phyloP scores from a whole-genome alignment of 2,113 vertebrate species.

The Dipodomys stephensi region DNA sequence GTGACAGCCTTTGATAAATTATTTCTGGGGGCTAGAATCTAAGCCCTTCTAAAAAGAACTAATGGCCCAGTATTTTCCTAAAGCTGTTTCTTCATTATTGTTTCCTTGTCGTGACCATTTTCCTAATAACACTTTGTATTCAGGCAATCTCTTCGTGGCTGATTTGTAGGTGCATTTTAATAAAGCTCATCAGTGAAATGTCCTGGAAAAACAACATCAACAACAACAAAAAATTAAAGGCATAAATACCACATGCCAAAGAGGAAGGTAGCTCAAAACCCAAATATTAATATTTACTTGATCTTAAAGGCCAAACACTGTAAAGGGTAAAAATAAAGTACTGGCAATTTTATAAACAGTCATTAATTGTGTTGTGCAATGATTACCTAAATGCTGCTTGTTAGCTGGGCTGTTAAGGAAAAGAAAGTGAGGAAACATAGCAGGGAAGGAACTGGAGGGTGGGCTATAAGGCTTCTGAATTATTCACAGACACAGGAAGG shows the following conservation, averaged over 20 bases:
- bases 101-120: conserved; percentile 79
- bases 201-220: conserved; percentile 58
- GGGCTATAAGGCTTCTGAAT: neutral
- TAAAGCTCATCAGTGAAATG: conserved; percentile 75
- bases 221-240: conserved; percentile 72
- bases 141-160: conserved; percentile 65
- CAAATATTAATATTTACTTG: conserved; percentile 47
- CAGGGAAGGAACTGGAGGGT: neutral
- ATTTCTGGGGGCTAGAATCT: conserved; percentile 73
- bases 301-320: conserved; percentile 56
- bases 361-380: conserved; percentile 30
- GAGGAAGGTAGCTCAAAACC: conserved; percentile 65
- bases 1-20: conserved; percentile 81
- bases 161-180: conserved; percentile 79
- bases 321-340: conserved; percentile 59
- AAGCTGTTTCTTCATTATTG: conserved; percentile 71
- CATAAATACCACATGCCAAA: conserved; percentile 69
- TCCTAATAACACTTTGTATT: conserved; percentile 79
- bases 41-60: conserved; percentile 79
- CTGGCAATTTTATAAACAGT: conserved; percentile 13
- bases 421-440: conserved; percentile 13
- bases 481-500: neutral
- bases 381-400: conserved; percentile 33
- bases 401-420: neutral
- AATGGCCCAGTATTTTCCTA: conserved; percentile 76